Evolutionary conservation across 1,140 invertebrate species (phyloP).

Genomic region (Harlomillsia oculata): DNA sequence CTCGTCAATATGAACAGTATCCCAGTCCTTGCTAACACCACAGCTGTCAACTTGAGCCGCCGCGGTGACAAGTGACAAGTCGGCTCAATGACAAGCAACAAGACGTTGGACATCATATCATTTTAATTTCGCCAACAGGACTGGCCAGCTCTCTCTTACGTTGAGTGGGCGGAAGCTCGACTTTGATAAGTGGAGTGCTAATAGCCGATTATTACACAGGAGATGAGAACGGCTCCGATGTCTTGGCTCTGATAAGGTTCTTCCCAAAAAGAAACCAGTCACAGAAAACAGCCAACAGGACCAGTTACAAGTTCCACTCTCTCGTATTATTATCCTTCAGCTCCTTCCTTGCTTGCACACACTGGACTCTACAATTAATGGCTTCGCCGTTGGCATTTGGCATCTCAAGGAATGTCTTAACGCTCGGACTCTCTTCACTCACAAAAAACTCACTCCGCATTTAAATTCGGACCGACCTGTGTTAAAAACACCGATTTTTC

Average conservation of each 20-base stretch:
- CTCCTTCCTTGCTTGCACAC: no score
- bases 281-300: conserved; percentile 6
- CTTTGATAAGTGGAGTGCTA: conserved; percentile 27
- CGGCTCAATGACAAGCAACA: no score
- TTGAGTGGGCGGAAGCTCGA: conserved; percentile 18
- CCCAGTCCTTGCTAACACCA: no score
- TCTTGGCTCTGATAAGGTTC: conserved; percentile 4
- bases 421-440: no score
- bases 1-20: no score
- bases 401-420: conserved; percentile 14
- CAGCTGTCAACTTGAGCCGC: no score
- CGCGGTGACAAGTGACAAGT: no score
- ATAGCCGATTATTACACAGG: conserved; percentile 24
- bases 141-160: no score
- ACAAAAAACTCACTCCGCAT: no score
- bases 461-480: no score
- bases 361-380: conserved; percentile 15
- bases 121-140: conserved; percentile 11
- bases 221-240: conserved; percentile 16
- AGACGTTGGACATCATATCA: conserved; percentile 12
- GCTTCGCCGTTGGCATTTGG: conserved; percentile 16
- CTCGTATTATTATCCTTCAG: no score
- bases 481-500: no score
- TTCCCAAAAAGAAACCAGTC: neutral
- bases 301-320: conserved; percentile 8